These are phyloP conservation scores for Tenodera sinensis DNA, from an alignment of 2,888 invertebrate species.

Conservation along the genomic window DNA sequence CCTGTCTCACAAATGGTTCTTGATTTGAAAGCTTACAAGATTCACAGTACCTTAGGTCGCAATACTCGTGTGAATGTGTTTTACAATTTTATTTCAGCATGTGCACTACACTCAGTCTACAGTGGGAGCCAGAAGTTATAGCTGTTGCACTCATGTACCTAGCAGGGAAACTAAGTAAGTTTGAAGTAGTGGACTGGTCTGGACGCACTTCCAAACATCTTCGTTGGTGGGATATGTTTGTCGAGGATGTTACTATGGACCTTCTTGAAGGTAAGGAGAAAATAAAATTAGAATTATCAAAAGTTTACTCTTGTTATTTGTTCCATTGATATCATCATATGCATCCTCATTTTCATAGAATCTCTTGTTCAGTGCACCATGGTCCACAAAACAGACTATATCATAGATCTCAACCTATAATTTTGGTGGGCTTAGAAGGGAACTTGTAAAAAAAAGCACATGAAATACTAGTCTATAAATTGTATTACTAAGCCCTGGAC, in stretches of 20 bases:
- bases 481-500: too few species aligned
- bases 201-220: conserved; percentile 71
- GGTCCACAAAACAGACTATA: too few species aligned
- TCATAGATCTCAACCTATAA: too few species aligned
- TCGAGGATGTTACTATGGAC: conserved; percentile 91
- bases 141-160: conserved; percentile 97
- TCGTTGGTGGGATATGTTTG: conserved; percentile 98
- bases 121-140: conserved; percentile 99
- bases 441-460: too few species aligned
- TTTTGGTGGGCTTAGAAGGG: too few species aligned
- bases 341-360: too few species aligned
- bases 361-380: too few species aligned
- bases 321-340: not conserved
- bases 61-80: not conserved
- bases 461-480: too few species aligned
- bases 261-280: conserved; percentile 68
- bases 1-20: too few species aligned
- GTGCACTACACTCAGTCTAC: conserved; percentile 92
- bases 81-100: conserved; percentile 54
- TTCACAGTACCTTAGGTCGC: too few species aligned
- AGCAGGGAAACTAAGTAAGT: conserved; percentile 92
- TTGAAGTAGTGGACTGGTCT: conserved; percentile 91
- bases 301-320: not conserved
- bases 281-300: not conserved
- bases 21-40: too few species aligned